A percentile compares a stretch with the other conserved stretches of the same genome.
These are phyloP conservation scores for Amiota minor DNA, from an alignment of 2,888 invertebrate species.

Conservation along the genomic window DNA sequence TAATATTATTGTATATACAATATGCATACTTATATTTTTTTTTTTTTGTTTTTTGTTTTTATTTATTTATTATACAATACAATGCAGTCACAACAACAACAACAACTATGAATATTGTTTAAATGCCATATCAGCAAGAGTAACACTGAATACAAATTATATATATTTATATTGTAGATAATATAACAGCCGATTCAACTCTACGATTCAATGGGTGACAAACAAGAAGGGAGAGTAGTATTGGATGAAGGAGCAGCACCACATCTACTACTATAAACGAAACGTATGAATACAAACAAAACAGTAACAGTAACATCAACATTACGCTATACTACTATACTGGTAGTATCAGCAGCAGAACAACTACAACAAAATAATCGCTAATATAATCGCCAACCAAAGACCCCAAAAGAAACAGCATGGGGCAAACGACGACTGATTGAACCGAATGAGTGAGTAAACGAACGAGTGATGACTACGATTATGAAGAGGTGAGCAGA, in stretches of 20 bases:
- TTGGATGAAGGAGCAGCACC: no score
- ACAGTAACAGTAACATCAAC: no score
- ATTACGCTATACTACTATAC: no score
- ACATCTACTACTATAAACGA: no score
- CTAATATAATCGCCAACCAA: constrained; percentile 8
- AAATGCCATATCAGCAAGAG: constrained; percentile 65
- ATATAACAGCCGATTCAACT: constrained; percentile 33
- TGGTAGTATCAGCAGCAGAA: not conserved
- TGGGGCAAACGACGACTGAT: not conserved
- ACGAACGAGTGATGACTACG: no score
- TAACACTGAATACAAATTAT: constrained; percentile 63
- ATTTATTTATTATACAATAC: constrained; percentile 9
- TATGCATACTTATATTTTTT: constrained; percentile 5
- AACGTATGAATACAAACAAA: not conserved
- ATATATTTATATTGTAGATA: constrained; percentile 33
- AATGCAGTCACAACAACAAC: constrained; percentile 10
- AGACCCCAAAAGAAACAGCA: constrained; percentile 11
- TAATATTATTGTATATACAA: not conserved
- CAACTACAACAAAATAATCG: constrained; percentile 8
- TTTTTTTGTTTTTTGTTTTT: constrained; percentile 13
- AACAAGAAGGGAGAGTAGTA: not conserved
- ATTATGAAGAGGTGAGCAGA: not conserved
- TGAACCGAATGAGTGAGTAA: not conserved
- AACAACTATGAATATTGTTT: constrained; percentile 48
- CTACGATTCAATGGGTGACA: not conserved